Percentiles rank a stretch among this genome's conserved stretches.
Evolutionary conservation across 2,797 vertebrate species (phyloP).

Genomic region (Pangasius djambal): DNA sequence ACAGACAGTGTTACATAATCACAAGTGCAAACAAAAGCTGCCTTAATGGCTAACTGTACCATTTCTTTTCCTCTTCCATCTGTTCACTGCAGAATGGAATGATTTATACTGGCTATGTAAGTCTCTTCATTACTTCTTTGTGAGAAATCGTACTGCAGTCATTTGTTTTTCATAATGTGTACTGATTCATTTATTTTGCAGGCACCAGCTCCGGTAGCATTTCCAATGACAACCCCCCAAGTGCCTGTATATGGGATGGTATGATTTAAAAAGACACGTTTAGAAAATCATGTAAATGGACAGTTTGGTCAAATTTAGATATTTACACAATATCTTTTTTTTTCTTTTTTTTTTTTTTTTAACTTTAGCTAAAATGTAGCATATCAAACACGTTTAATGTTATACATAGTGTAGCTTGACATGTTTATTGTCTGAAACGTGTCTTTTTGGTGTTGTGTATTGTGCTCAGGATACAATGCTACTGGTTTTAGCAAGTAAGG

Average conservation of each 20-base stretch:
- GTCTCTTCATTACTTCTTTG: slow-evolving; percentile 43
- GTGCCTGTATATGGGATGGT: slow-evolving; percentile 96
- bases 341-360: not conserved
- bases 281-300: not conserved
- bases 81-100: slow-evolving; percentile 80
- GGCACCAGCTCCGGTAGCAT: slow-evolving; percentile 87
- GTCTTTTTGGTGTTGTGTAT: not conserved
- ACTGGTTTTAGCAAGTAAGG: not conserved
- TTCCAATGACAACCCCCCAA: slow-evolving; percentile 89
- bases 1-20: slow-evolving; percentile 7
- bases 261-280: slow-evolving; percentile 56
- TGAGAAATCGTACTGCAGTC: not conserved
- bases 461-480: not conserved
- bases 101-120: slow-evolving; percentile 88
- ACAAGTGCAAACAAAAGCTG: slow-evolving; percentile 2
- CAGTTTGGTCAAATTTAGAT: not conserved
- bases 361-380: not conserved
- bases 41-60: slow-evolving; percentile 32
- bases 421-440: not conserved
- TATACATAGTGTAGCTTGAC: not conserved
- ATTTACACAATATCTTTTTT: not conserved
- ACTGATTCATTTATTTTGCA: slow-evolving; percentile 52
- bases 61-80: slow-evolving; percentile 47
- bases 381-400: not conserved
- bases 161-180: slow-evolving; percentile 8